Evolutionary conservation across 2,113 vertebrate species (phyloP).

Genomic region (Emberiza fucata): DNA sequence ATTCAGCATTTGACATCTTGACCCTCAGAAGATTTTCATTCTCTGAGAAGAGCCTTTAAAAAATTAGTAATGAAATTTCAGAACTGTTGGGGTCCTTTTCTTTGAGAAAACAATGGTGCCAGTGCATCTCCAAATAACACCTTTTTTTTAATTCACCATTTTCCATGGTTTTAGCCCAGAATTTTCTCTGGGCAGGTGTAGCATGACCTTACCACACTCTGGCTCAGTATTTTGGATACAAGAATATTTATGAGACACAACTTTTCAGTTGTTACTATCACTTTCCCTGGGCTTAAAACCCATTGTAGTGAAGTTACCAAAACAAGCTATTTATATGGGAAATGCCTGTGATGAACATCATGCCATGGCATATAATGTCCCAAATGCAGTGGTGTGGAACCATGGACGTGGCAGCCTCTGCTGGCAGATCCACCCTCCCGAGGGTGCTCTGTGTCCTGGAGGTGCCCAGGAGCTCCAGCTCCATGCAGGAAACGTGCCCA

Average conservation of each 20-base stretch:
- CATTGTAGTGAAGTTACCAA: neutral
- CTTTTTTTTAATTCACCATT: fast-evolving
- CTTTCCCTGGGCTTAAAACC: neutral
- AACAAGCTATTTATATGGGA: fast-evolving
- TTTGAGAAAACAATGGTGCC: neutral
- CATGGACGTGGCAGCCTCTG: fast-evolving
- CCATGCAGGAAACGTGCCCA: fast-evolving
- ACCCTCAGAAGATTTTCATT: neutral
- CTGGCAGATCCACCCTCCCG: neutral
- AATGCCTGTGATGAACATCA: neutral
- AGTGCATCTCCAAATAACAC: neutral
- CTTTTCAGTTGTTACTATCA: neutral
- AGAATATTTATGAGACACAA: neutral
- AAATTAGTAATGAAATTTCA: neutral
- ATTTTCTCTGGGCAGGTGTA: neutral
- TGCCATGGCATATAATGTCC: fast-evolving
- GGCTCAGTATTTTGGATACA: neutral
- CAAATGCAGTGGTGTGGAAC: fast-evolving
- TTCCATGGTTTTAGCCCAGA: neutral
- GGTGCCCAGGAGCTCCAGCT: neutral
- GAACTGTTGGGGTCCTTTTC: neutral
- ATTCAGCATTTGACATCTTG: neutral
- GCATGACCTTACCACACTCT: fast-evolving
- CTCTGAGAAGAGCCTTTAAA: neutral
- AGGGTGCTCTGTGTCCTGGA: fast-evolving